phyloP scores from a whole-genome alignment of 2,113 vertebrate genomes.

The Thermophis baileyi region DNA sequence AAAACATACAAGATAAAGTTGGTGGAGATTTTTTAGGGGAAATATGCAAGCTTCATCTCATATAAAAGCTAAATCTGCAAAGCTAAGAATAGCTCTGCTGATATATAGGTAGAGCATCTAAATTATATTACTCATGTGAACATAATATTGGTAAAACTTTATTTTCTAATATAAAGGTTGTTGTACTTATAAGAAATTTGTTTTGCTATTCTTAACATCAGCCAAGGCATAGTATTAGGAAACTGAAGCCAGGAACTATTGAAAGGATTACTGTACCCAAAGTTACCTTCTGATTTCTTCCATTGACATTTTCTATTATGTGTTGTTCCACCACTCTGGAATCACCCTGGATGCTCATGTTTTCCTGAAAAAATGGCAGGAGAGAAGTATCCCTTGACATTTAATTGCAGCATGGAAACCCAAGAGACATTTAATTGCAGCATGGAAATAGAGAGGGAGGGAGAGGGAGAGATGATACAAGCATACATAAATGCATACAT shows the following conservation, averaged over 20 bases:
- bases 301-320: neutral
- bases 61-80: conserved; percentile 1
- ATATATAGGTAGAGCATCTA: conserved; percentile 26
- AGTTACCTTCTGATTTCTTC: neutral
- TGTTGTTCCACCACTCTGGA: neutral
- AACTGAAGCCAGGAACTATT: neutral
- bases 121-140: conserved; percentile 6
- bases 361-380: neutral
- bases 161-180: conserved; percentile 16
- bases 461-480: neutral
- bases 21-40: neutral
- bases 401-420: neutral
- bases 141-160: conserved; percentile 37
- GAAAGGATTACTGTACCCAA: neutral
- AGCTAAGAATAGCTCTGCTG: conserved; percentile 15
- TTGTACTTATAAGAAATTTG: conserved; percentile 10
- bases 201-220: neutral
- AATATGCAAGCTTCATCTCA: neutral
- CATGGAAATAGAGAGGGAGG: neutral
- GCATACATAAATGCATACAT: neutral
- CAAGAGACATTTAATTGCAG: neutral
- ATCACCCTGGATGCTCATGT: neutral
- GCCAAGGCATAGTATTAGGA: neutral
- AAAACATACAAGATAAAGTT: neutral
- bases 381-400: neutral